Base-by-base conservation (phyloP, 2,797 vertebrate genomes). In the Parauchenoglanis ngamensis region DNA sequence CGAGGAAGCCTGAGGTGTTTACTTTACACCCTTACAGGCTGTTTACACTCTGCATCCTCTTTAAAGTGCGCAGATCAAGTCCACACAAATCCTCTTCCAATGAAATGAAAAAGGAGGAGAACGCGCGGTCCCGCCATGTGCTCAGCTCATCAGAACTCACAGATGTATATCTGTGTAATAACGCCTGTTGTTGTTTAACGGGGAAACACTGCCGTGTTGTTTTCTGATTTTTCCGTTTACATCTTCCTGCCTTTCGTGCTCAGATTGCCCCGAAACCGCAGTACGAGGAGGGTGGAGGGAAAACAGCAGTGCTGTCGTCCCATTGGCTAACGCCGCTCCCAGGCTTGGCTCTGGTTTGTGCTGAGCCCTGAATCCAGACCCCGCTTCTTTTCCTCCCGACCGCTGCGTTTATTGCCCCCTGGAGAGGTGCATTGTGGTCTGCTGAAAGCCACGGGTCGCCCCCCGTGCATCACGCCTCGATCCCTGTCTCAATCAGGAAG, bases 391-490 rank as follows among this genome's bases (percentile, higher is more conserved):
- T 91, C 91, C 93, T 91, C 91, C 92, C 92, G 92, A 89, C 91
- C 89, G 91, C 86, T 90, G 56, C 57, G 92, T 95, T 95, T 93
- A 95, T 93, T 88, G 88, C 91, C 91, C 95, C 92, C 95, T 88
- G 56, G 94, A 94, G 94, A 87, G 90, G 86, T 83, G 92, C 92
- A 95, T 96, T 96, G 94, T 95, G 94, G 93, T 91, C 93, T 89
- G 84, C 87, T 87, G 72, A 88, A 88, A 87, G 86, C 92, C 90
- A 93, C 85, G 92, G 92, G 91, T 88, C 92, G 93, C 94, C 92
- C 93, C 59, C 90, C 25, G 87, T 93, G 84, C 94, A 89, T 94
- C 87, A 89, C 86, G 85, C 78, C 88, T 70, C 89, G 89, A 91
- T 89, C 92, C 82, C 88, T 85, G 92, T 67, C 83, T 90, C 78